A percentile compares a stretch with the other conserved stretches of the same genome.
Evolutionary conservation across 2,113 vertebrate species (phyloP).

Genomic region (Scortum barcoo): DNA sequence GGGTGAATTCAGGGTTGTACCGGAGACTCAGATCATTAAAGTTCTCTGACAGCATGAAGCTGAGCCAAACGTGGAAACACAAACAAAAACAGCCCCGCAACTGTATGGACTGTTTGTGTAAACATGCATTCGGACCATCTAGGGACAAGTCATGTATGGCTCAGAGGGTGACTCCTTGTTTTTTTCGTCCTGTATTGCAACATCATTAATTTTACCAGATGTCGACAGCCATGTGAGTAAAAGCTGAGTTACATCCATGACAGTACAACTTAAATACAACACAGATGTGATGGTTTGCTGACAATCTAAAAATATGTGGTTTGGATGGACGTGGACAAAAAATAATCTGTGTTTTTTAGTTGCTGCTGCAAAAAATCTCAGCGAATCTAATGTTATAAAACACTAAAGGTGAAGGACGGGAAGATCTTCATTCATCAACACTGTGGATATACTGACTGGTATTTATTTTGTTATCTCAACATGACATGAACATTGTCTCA

Average conservation of each 20-base stretch:
- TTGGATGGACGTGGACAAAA: background rate
- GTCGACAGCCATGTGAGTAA: slow-evolving; percentile 16
- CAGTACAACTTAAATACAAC: background rate
- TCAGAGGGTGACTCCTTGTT: slow-evolving; percentile 15
- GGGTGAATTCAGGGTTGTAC: background rate
- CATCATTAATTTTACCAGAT: slow-evolving; percentile 7
- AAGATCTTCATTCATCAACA: background rate
- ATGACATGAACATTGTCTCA: background rate
- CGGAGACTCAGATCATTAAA: background rate
- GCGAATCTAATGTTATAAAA: background rate
- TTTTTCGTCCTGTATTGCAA: background rate
- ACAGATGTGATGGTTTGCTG: slow-evolving; percentile 33
- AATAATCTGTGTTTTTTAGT: background rate
- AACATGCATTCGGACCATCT: background rate
- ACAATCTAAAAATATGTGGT: background rate
- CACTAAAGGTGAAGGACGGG: background rate
- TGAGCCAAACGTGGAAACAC: slow-evolving; percentile 22
- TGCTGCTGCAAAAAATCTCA: background rate
- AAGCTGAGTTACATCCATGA: background rate
- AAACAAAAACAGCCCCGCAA: slow-evolving; percentile 5
- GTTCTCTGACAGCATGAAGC: background rate
- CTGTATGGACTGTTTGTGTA: slow-evolving; percentile 6
- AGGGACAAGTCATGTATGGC: background rate
- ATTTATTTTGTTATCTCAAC: background rate
- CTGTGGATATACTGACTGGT: background rate